Evolutionary conservation across 2,113 vertebrate species (phyloP), one percentile per base, ranked within the genome.

Genomic region (Ciconia maguari): DNA sequence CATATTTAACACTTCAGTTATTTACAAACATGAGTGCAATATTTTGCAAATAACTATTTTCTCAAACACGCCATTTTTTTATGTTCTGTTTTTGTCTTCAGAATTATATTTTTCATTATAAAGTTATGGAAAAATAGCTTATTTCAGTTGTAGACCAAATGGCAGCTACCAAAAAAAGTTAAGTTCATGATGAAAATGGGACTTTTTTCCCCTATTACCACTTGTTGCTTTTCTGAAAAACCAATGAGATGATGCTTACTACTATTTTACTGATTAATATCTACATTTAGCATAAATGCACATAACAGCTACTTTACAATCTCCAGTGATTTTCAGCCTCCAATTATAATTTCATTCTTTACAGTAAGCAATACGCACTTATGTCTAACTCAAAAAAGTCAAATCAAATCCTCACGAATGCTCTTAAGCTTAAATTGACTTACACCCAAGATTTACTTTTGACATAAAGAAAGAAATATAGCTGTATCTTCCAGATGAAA

Each of bases 101-200:
- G 29, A 82, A 90, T 25, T 60, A 1, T 4, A 36, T 21, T 89
- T 87, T 65, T 85, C 34, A 52, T 54, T 58, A 48, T 13, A 46
- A 36, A 55, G 5, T 38, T 64, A 78, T 1, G 4, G 42, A 58
- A 88, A 42, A 83, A 21, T 4, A 46, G 0, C 1, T 1, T 24
- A 18, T 48, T 66, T 68, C 21, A 51, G 7, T 48, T 62, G 38
- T 3, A 78, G 20, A 71, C 3, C 29, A 79, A 88, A 88, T 3
- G 9, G 26, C 16, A 94, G 29, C 44, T 25, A 46, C 8, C 2
- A 81, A 70, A 70, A 55, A 61, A 30, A 48, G 12, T 9, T 25
- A 54, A 32, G 5, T 41, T 52, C 5, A n/a, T 13, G 2, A 70
- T 12, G 9, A 64, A 92, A 92, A 78, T 6, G 2, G 2, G 16